Evolutionary conservation across 2,797 vertebrate species (phyloP).

Genomic region (Manis crassicaudata): DNA sequence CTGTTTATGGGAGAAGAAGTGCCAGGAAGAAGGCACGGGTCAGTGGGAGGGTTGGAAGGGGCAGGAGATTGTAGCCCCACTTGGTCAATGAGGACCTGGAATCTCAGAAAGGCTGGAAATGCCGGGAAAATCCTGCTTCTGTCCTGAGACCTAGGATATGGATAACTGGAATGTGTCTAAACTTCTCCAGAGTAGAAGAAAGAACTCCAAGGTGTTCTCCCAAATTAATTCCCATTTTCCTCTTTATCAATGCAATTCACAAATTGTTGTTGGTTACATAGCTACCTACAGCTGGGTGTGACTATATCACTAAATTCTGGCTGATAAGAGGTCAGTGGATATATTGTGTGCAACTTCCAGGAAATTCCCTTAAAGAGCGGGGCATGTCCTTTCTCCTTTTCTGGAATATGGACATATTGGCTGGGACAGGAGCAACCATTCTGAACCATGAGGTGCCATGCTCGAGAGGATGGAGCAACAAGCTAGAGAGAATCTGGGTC

Average conservation of each 20-base stretch:
- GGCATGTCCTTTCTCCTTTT: not conserved
- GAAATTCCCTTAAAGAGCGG: not conserved
- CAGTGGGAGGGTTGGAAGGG: not conserved
- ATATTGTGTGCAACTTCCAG: not conserved
- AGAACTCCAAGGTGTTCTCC: not conserved
- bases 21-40: not conserved
- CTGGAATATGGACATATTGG: not conserved
- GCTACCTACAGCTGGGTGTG: not conserved
- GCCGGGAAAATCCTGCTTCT: not conserved
- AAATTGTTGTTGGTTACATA: not conserved
- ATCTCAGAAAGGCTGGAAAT: not conserved
- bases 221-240: not conserved
- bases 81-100: not conserved
- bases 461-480: not conserved
- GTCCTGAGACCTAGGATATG: too few species aligned
- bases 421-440: conserved; percentile 16
- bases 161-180: not conserved
- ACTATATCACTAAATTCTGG: not conserved
- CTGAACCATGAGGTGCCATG: not conserved
- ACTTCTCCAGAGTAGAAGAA: not conserved
- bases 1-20: not conserved
- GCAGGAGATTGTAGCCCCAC: not conserved
- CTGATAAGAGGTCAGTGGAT: not conserved
- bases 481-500: not conserved
- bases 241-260: not conserved